Evolutionary conservation across 2,113 vertebrate genomes (phyloP), one percentile per base, ranked within the genome.

Genomic region (Tenrec ecaudatus): DNA sequence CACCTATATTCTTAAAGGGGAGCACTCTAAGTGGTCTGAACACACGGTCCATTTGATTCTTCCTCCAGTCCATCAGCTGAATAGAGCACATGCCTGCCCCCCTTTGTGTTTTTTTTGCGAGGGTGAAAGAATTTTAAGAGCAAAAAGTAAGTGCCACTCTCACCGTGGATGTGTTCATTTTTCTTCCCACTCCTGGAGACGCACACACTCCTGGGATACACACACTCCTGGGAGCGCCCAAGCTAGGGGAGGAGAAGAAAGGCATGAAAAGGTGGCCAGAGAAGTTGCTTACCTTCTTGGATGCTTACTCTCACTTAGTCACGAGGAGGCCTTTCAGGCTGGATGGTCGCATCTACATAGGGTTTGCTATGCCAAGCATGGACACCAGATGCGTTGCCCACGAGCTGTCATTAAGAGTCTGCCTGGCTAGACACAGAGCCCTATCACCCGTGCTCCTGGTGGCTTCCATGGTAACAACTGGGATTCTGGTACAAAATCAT

Each of bases 131-230:
- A 73, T 40, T 38, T 73, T 57, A 62, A 79, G 25, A 90, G 29
- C 15, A 25, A 83, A 90, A 73, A 36, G 83, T 27, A 57, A 15
- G 62, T 4, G 23, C 23, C 6, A 17, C 91, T 93, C 79, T 93
- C 79, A 95, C 91, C 88, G 58, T 66, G 57, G 58, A n/a, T 1
- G 31, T 83, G 73, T 23, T 68, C 78, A 84, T 75, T 33, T 78
- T 83, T 85, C 43, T 43, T 93, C 25, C 33, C 64, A 0, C 36
- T 40, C 33, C 71, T 29, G 10, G 71, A 23, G 11, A 31, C 11
- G 3, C 23, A 29, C 23, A 27, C 27, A 66, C 29, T 66, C 17
- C 57, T 36, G 62, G n/a, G 31, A 22, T 33, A 66, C 3, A 31
- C 33, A 79, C 71, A 43, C n/a, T 83, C 58, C 19, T 22, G 31